Evolutionary conservation across 2,888 invertebrate genomes (phyloP), one percentile per base, ranked within the genome.

Genomic region (Xanthia togata): DNA sequence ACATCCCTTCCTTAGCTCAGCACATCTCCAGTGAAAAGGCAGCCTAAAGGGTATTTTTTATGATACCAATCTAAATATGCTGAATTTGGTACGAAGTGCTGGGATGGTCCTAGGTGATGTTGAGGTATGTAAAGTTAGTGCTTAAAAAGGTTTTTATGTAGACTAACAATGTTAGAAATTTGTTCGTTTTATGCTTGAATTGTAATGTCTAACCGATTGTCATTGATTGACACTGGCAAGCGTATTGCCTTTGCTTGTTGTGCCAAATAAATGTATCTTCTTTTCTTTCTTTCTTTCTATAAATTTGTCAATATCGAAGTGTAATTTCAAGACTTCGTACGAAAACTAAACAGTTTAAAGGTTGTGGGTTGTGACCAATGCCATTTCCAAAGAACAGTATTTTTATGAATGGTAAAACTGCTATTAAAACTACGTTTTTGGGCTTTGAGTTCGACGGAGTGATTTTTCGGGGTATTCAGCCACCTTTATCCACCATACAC

Each of bases 1-100:
- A 38, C 4, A 69, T 70, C 11, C 4, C 23, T 55, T 12, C 20
- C n/a, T 35, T 1, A 70, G 31, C 20, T 38, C 17, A 38, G 9
- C 35, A n/a, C 23, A 73, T 35, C 14, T 41, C 20, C 17, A 2
- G 12, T 47, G 14, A 14, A 31, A 20, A 6, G 14, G 1, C 47
- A 38, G 1, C 47, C 5, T n/a, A 50, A 12, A 62, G 26, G 62
- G 57, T n/a, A 71, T 55, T 67, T n/a, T 41, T 69, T 26, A 57
- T 55, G 77, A 77, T 81, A 70, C 63, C 44, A 65, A 70, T 76
- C 44, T 57, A 65, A 64, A 72, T 57, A 31, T 65, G 55, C 76
- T 63, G 31, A 71, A n/a, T 57, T 53, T 20, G 6, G 20, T 47
- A 55, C 26, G 53, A 35, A 63, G 2, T 57, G 12, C 9, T 71